These are phyloP conservation scores for Pterostichus madidus DNA, from an alignment of 2,888 invertebrate species.

Conservation along the genomic window DNA sequence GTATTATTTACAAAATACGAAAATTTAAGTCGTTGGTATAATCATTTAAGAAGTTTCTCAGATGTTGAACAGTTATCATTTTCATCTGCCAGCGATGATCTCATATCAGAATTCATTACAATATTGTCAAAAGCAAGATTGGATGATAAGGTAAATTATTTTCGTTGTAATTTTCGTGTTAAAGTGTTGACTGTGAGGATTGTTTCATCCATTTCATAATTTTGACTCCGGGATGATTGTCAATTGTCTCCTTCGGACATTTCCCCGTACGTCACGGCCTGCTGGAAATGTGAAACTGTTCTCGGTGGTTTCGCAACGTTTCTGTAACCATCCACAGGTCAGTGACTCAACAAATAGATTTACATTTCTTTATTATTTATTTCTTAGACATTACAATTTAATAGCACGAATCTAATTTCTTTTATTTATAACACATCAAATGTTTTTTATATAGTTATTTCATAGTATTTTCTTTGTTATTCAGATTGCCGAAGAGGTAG, in stretches of 20 bases:
- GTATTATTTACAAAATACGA: conserved; percentile 76
- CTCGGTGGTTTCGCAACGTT: conserved; percentile 70
- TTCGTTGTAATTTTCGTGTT: conserved; percentile 70
- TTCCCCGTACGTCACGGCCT: conserved; percentile 74
- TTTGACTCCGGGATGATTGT: conserved; percentile 68
- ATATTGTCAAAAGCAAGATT: conserved; percentile 71
- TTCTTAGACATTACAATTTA: not conserved
- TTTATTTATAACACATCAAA: conserved; percentile 18
- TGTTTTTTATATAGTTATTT: not conserved
- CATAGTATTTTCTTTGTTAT: conserved; percentile 68
- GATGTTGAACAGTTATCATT: conserved; percentile 78
- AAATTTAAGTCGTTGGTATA: conserved; percentile 81
- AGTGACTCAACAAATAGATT: conserved; percentile 71
- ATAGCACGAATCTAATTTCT: too few relatives aligned
- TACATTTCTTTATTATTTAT: conserved; percentile 13
- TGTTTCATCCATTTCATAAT: conserved; percentile 69
- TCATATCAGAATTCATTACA: conserved; percentile 76
- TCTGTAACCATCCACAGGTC: conserved; percentile 75
- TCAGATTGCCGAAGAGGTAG: conserved; percentile 92
- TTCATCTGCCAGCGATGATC: conserved; percentile 73
- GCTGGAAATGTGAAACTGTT: conserved; percentile 71
- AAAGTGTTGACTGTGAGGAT: conserved; percentile 70
- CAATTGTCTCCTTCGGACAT: conserved; percentile 71
- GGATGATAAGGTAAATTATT: conserved; percentile 73
- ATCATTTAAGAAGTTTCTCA: conserved; percentile 82